These are phyloP conservation scores for Drosophila monieri DNA, from an alignment of 2,888 invertebrate species.

Conservation along the genomic window DNA sequence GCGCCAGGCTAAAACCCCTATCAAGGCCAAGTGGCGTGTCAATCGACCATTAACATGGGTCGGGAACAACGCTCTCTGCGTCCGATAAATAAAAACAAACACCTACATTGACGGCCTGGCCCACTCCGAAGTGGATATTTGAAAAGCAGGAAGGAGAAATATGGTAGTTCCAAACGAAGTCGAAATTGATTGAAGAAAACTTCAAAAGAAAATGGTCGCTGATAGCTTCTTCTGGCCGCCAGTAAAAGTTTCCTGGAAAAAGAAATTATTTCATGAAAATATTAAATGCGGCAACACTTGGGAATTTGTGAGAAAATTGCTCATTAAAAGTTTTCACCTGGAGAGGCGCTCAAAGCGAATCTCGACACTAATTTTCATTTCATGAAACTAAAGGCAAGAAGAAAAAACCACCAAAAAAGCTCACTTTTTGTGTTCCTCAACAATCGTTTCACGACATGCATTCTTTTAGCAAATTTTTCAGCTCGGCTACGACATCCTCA, in stretches of 20 bases:
- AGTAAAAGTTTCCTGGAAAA: slow-evolving; percentile 13
- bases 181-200: slow-evolving; percentile 25
- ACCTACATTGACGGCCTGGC: slow-evolving; percentile 36
- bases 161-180: slow-evolving; percentile 23
- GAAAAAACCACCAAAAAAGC: slow-evolving; percentile 36
- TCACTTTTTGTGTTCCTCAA: slow-evolving; percentile 17
- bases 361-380: slow-evolving; percentile 74
- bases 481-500: slow-evolving; percentile 10
- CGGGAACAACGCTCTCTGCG: slow-evolving; percentile 15
- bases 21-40: slow-evolving; percentile 79
- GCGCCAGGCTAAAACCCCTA: slow-evolving; percentile 44
- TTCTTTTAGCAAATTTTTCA: slow-evolving; percentile 31
- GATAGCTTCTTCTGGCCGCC: slow-evolving; percentile 33
- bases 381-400: slow-evolving; percentile 65
- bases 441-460: slow-evolving; percentile 33
- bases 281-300: slow-evolving; percentile 77
- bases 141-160: slow-evolving; percentile 9
- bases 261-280: slow-evolving; percentile 71
- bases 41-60: slow-evolving; percentile 77
- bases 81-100: slow-evolving; percentile 67
- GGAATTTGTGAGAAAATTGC: slow-evolving; percentile 77
- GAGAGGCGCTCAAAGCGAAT: slow-evolving; percentile 69
- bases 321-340: slow-evolving; percentile 80
- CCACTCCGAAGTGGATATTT: slow-evolving; percentile 11
- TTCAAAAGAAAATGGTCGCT: slow-evolving; percentile 26